Conservation (phyloP, 2,888 invertebrate genomes). For the Ophion costatus region DNA sequence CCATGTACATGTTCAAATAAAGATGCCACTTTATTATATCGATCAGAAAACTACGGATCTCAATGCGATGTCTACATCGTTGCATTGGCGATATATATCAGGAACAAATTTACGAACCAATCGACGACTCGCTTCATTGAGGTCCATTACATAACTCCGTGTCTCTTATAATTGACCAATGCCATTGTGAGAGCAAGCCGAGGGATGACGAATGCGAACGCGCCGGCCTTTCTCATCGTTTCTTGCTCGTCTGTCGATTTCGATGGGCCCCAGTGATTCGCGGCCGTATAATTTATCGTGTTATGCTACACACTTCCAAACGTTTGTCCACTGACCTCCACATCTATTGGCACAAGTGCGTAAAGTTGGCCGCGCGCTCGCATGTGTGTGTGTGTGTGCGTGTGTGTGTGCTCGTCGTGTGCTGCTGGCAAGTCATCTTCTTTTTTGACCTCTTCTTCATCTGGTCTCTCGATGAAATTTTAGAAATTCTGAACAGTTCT, state of each 20-base stretch:
- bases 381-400: background rate
- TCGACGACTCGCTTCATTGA: conserved; percentile 46
- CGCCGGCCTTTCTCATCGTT: conserved; percentile 52
- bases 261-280: conserved; percentile 60
- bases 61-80: conserved; percentile 53
- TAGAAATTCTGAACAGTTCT: conserved; percentile 72
- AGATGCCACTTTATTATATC: background rate
- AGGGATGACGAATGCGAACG: conserved; percentile 47
- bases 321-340: conserved; percentile 21
- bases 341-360: conserved; percentile 10
- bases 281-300: conserved; percentile 65
- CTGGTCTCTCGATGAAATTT: conserved; percentile 62
- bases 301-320: conserved; percentile 27
- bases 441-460: conserved; percentile 54
- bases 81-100: conserved; percentile 34
- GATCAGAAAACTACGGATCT: conserved; percentile 21
- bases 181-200: conserved; percentile 28
- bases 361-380: background rate
- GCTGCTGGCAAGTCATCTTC: conserved; percentile 36
- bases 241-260: conserved; percentile 63
- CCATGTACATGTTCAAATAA: background rate
- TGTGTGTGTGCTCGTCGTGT: conserved; percentile 7
- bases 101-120: conserved; percentile 45
- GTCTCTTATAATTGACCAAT: conserved; percentile 49
- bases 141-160: conserved; percentile 52